phyloP scores from a whole-genome alignment of 2,113 vertebrate species.

The Mystacornis crossleyi region DNA sequence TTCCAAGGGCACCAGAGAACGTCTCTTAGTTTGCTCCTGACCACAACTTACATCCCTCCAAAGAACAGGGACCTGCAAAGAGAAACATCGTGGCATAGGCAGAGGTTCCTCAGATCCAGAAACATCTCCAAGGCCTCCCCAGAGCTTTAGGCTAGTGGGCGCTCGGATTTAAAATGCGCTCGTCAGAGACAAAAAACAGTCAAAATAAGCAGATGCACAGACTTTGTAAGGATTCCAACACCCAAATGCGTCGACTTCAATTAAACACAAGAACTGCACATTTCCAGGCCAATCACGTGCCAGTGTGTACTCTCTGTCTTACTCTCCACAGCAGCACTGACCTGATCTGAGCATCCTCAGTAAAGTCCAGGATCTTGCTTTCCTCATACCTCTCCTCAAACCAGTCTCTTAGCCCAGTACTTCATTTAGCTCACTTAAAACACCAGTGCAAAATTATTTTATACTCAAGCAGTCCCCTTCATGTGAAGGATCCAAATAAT shows the following conservation, averaged over 20 bases:
- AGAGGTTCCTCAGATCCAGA: not conserved
- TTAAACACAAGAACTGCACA: conserved; percentile 28
- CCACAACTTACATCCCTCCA: not conserved
- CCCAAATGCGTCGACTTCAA: conserved; percentile 3
- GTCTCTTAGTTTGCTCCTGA: not conserved
- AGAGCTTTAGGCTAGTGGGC: not conserved
- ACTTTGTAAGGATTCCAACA: conserved; percentile 28
- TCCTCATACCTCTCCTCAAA: not conserved
- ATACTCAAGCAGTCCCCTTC: not conserved
- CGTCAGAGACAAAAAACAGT: not conserved
- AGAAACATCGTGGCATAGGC: rapidly evolving
- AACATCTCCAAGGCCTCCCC: not conserved
- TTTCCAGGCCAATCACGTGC: conserved; percentile 1
- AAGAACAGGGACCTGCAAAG: not conserved
- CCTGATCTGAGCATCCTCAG: not conserved
- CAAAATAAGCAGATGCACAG: conserved; percentile 44
- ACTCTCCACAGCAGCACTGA: not conserved
- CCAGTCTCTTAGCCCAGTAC: not conserved
- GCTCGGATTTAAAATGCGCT: not conserved
- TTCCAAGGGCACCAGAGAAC: not conserved
- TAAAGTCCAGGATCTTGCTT: not conserved
- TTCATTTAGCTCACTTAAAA: not conserved
- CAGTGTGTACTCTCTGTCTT: not conserved
- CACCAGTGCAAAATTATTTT: not conserved
- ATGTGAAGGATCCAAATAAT: not conserved